Percentiles rank a stretch among this genome's conserved stretches.
phyloP scores from a whole-genome alignment of 2,888 invertebrate genomes.

The Lottia gigantea region DNA sequence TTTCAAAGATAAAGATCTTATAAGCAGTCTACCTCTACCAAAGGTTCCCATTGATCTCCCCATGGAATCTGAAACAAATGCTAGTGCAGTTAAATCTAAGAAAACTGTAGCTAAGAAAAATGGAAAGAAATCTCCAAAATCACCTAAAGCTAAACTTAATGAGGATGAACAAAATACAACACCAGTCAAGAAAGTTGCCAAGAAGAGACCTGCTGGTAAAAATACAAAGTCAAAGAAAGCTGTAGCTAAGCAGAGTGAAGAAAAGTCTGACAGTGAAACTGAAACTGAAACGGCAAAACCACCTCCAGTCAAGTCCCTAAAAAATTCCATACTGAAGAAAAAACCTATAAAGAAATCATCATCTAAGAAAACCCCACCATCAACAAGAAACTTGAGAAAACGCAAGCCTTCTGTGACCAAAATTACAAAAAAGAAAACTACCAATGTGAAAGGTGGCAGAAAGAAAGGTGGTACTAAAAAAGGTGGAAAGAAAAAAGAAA shows the following conservation, averaged over 20 bases:
- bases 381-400: not conserved
- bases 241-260: constrained; percentile 13
- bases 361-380: constrained; percentile 22
- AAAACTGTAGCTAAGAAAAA: constrained; percentile 24
- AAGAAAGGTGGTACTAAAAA: constrained; percentile 15
- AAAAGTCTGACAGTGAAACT: not conserved
- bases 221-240: constrained; percentile 25
- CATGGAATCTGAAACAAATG: constrained; percentile 12
- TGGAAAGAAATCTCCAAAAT: constrained; percentile 23
- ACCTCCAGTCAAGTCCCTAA: constrained; percentile 1
- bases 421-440: constrained; percentile 25
- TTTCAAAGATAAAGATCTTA: constrained; percentile 3
- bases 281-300: constrained; percentile 3
- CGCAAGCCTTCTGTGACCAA: constrained; percentile 22
- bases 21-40: constrained; percentile 28
- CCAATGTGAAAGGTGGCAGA: constrained; percentile 11
- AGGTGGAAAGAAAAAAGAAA: constrained; percentile 15
- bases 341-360: constrained; percentile 16
- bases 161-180: constrained; percentile 12
- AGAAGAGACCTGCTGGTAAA: constrained; percentile 21
- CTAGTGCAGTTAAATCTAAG: constrained; percentile 24
- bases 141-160: constrained; percentile 11
- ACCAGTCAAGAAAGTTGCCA: constrained; percentile 24
- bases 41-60: constrained; percentile 28
- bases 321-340: constrained; percentile 9